Conservation (phyloP, 1,140 invertebrate genomes). For the Phymastichus coffea region DNA sequence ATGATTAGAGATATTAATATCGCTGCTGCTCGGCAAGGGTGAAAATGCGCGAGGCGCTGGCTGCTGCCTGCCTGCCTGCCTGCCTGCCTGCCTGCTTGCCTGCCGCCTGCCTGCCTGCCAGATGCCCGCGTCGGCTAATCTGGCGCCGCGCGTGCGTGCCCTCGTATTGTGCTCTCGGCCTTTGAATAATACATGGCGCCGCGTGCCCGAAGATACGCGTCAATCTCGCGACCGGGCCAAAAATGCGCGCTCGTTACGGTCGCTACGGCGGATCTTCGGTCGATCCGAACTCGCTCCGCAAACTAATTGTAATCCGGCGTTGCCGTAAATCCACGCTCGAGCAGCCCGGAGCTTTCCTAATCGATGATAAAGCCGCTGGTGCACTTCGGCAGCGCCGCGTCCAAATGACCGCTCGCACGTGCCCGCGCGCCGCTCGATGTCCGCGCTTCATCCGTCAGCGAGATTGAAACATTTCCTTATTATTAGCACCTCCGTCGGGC, state of each 20-base stretch:
- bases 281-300: no score
- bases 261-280: no score
- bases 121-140: conserved; percentile 9
- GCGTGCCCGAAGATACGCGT: background rate
- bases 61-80: no score
- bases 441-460: conserved; percentile 54
- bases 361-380: conserved; percentile 46
- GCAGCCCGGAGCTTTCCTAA: conserved; percentile 46
- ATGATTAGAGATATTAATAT: conserved; percentile 59
- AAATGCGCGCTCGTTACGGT: background rate
- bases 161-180: background rate
- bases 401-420: conserved; percentile 27
- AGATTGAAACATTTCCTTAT: conserved; percentile 59
- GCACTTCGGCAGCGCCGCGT: background rate
- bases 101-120: no score
- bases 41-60: conserved; percentile 30
- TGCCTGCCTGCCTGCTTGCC: no score
- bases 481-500: conserved; percentile 52
- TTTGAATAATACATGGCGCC: background rate
- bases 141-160: background rate
- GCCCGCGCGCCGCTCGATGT: conserved; percentile 32
- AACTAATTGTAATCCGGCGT: conserved; percentile 52
- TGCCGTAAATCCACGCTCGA: conserved; percentile 51
- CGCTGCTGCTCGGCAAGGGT: conserved; percentile 36
- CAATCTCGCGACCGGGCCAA: background rate